phyloP scores from a whole-genome alignment of 2,888 invertebrate genomes.

The Octodonta nipae region DNA sequence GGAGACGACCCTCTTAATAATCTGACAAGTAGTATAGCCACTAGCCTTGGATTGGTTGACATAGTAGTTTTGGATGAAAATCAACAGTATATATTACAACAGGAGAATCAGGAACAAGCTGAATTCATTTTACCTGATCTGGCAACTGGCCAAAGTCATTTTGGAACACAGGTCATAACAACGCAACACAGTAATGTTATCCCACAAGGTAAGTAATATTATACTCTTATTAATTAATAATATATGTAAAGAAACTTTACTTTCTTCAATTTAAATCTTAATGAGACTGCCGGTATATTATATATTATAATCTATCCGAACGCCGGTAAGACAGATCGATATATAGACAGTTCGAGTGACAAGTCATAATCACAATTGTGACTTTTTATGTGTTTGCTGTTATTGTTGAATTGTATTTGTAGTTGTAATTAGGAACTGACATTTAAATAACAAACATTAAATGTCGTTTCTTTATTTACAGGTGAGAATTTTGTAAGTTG shows the following conservation, averaged over 20 bases:
- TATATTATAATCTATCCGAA: too few relatives aligned
- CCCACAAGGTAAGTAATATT: conserved; percentile 22
- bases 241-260: not conserved
- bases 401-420: too few relatives aligned
- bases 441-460: too few relatives aligned
- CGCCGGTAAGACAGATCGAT: too few relatives aligned
- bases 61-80: conserved; percentile 48
- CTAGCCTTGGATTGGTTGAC: conserved; percentile 43
- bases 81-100: conserved; percentile 41
- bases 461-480: too few relatives aligned
- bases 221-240: not conserved
- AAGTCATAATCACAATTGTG: too few relatives aligned
- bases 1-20: conserved; percentile 28
- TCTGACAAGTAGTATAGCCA: conserved; percentile 35
- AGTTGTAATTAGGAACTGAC: too few relatives aligned
- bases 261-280: conserved; percentile 5
- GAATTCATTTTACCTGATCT: conserved; percentile 35
- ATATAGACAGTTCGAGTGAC: too few relatives aligned
- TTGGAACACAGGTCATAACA: conserved; percentile 19
- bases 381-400: too few relatives aligned
- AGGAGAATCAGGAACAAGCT: conserved; percentile 22
- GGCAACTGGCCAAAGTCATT: conserved; percentile 9
- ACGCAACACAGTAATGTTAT: conserved; percentile 20
- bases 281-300: too few relatives aligned
- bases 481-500: too few relatives aligned